Base-by-base conservation (phyloP, 2,888 invertebrate species). In the Acanthacorydalis orientalis region DNA sequence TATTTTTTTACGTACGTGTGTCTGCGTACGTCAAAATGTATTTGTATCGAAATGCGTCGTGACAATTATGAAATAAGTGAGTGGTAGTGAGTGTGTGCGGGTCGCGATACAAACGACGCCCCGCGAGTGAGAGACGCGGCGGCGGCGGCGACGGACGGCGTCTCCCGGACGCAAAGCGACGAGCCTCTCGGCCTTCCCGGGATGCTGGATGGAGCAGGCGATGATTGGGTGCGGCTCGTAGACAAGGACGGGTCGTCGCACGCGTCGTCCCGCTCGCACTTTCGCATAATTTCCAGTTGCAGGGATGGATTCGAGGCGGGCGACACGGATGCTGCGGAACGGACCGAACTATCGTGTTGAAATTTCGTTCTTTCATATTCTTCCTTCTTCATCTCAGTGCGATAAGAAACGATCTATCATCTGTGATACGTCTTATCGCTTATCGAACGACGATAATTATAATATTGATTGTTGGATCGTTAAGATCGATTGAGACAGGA, bases 131-230 rank as follows among this genome's bases (percentile, higher is more conserved):
- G 35, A 31, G 10, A 23, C 31, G 43, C 16, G 15, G 44, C 42
- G 35, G 43, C 39, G 43, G 38, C 44, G 46, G 57, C 58, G 60
- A 59, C 57, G 52, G 52, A 56, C 59, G 60, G 61, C 64, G 64
- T 58, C 56, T 56, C 58, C 57, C 57, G 62, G 63, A 63, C 62
- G 58, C 63, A 61, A 62, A 54, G 57, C 58, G 56, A 57, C 57
- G 59, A 60, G 56, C 54, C 47, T 48, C 50, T 14, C 38, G 15
- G 14, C 38, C 38, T 31, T 35, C 33, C 39, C 31, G 46, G 46
- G 46, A 46, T 39, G 46, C 46, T 46, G 46, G 31, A 46, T 46
- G 46, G 46, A 47, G 47, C 47, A 47, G 42, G 47, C 47, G 47
- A 43, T 47, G 43, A 47, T 47, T 47, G 47, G 47, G 47, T 32